Evolutionary conservation across 1,140 invertebrate species (phyloP).

Genomic region (Propsilocerus akamusi): DNA sequence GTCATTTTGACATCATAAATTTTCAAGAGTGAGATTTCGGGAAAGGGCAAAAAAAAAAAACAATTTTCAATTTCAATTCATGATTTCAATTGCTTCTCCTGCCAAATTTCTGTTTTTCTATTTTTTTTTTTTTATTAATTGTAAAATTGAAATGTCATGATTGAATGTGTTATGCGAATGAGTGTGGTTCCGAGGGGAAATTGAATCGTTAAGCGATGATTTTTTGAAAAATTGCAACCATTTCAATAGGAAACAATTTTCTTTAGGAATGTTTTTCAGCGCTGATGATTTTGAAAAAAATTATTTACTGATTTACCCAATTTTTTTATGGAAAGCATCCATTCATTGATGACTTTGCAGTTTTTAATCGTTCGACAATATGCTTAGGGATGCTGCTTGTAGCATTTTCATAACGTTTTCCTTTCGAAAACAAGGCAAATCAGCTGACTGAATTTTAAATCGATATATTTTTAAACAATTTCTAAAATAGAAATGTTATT

Average conservation of each 20-base stretch:
- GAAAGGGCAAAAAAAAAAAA: not conserved
- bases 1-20: not conserved
- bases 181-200: not conserved
- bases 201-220: conserved; percentile 1
- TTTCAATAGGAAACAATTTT: no score
- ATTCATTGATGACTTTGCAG: not conserved
- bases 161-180: no score
- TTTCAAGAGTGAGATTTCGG: not conserved
- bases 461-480: no score
- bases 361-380: not conserved
- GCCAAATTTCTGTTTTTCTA: no score
- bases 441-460: no score
- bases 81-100: not conserved
- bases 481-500: no score
- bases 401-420: no score
- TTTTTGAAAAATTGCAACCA: no score
- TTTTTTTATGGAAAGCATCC: not conserved
- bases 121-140: conserved; percentile 1
- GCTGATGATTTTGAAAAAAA: not conserved
- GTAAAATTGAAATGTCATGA: conserved; percentile 1
- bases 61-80: not conserved
- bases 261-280: no score
- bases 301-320: not conserved
- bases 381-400: not conserved
- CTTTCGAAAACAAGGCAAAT: no score